Evolutionary conservation across 2,113 vertebrate species (phyloP).

Genomic region (Pionites leucogaster): DNA sequence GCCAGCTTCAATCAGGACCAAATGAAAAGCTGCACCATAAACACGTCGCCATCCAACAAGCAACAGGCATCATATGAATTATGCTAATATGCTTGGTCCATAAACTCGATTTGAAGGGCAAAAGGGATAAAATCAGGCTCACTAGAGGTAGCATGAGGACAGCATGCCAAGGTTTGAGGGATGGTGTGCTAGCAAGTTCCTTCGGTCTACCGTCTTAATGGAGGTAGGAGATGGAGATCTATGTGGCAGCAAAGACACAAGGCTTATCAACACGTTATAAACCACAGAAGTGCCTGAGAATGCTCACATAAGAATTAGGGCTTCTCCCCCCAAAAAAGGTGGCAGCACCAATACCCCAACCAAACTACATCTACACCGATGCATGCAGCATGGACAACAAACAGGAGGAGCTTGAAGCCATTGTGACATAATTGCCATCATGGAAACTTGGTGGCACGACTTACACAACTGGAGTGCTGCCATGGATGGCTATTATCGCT

Average conservation of each 20-base stretch:
- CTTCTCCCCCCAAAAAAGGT: too few species aligned
- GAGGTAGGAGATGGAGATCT: neutral
- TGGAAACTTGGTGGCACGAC: neutral
- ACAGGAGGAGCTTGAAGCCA: neutral
- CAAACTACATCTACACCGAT: neutral
- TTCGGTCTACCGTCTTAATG: rapidly evolving
- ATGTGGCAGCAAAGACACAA: neutral
- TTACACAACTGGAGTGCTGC: neutral
- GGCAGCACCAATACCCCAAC: neutral
- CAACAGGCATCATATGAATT: neutral
- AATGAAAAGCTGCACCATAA: neutral
- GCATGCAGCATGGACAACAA: neutral
- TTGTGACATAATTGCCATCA: neutral
- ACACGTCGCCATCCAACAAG: neutral
- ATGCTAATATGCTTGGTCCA: neutral
- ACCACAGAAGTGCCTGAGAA: neutral
- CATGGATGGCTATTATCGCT: neutral
- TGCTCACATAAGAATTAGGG: neutral
- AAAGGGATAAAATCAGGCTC: neutral
- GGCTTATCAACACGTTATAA: neutral
- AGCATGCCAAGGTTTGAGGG: neutral
- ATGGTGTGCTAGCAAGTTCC: neutral
- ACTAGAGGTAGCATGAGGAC: neutral
- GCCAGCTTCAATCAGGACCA: neutral
- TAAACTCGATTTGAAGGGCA: neutral